A percentile compares a stretch with the other conserved stretches of the same genome.
These are phyloP conservation scores for Dryobota labecula DNA, from an alignment of 2,888 invertebrate species.

Conservation along the genomic window DNA sequence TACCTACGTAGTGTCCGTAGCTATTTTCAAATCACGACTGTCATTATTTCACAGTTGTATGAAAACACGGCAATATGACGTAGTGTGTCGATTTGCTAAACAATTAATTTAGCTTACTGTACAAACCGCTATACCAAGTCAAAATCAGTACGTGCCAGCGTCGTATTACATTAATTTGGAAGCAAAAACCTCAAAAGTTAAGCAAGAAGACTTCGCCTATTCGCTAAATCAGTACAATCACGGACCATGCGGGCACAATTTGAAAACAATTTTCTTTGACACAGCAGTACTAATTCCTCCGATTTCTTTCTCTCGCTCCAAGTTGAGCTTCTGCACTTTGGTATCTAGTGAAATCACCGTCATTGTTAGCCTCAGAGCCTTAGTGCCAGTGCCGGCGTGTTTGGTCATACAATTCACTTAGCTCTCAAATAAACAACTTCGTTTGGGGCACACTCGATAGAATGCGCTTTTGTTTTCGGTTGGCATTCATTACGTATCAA, in stretches of 20 bases:
- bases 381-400: conserved; percentile 40
- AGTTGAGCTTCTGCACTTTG: conserved; percentile 15
- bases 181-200: neutral
- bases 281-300: neutral
- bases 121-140: neutral
- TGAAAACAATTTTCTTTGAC: neutral
- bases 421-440: conserved; percentile 40
- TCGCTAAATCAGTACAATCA: neutral
- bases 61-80: too few species aligned
- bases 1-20: too few species aligned
- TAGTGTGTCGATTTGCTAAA: too few species aligned
- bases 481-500: neutral
- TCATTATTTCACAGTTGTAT: too few species aligned
- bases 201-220: neutral
- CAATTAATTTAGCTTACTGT: too few species aligned
- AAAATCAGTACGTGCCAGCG: neutral
- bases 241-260: neutral
- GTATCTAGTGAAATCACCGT: neutral
- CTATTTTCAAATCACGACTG: too few species aligned
- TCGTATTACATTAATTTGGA: neutral
- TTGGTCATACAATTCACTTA: conserved; percentile 65
- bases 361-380: conserved; percentile 31
- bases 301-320: neutral
- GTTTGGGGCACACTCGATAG: conserved; percentile 32
- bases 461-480: conserved; percentile 34